Percentiles rank a stretch among this genome's conserved stretches.
Conservation (phyloP, 2,888 invertebrate species). For the Drosophila infuscata region DNA sequence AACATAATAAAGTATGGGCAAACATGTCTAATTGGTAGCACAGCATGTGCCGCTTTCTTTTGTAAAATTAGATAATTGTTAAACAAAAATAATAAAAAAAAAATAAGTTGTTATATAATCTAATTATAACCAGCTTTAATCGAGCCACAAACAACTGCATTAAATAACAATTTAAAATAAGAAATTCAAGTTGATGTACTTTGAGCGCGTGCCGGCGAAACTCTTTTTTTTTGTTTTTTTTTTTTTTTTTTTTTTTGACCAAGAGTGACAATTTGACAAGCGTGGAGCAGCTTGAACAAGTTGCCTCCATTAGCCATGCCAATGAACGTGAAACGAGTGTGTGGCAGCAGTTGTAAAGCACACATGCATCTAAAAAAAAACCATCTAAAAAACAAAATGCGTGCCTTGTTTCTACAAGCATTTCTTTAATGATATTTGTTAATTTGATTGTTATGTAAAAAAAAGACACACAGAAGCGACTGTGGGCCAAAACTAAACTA, state of each 20-base stretch:
- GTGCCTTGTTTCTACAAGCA: conserved; percentile 56
- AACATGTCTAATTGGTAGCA: conserved; percentile 69
- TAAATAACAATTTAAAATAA: conserved; percentile 66
- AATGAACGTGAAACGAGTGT: conserved; percentile 73
- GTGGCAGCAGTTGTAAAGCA: conserved; percentile 20
- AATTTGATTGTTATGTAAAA: conserved; percentile 67
- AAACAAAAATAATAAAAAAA: conserved; percentile 11
- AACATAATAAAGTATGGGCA: conserved; percentile 18
- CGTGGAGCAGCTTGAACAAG: conserved; percentile 18
- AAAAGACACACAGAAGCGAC: conserved; percentile 47
- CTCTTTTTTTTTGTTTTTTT: conserved; percentile 14
- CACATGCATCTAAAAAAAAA: conserved; percentile 14
- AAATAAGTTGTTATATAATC: conserved; percentile 68
- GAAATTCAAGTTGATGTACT: conserved; percentile 46
- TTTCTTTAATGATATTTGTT: conserved; percentile 46
- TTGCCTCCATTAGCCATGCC: conserved; percentile 56
- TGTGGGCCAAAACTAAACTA: conserved; percentile 59
- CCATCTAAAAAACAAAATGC: conserved; percentile 40
- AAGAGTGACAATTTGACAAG: conserved; percentile 41
- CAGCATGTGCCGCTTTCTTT: conserved; percentile 70
- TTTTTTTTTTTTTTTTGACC: neutral
- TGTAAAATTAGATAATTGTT: conserved; percentile 70
- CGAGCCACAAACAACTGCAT: conserved; percentile 59
- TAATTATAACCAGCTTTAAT: conserved; percentile 74
- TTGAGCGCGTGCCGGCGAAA: conserved; percentile 75